Base-by-base conservation (phyloP, 2,797 vertebrate species). In the Sphenodon punctatus region DNA sequence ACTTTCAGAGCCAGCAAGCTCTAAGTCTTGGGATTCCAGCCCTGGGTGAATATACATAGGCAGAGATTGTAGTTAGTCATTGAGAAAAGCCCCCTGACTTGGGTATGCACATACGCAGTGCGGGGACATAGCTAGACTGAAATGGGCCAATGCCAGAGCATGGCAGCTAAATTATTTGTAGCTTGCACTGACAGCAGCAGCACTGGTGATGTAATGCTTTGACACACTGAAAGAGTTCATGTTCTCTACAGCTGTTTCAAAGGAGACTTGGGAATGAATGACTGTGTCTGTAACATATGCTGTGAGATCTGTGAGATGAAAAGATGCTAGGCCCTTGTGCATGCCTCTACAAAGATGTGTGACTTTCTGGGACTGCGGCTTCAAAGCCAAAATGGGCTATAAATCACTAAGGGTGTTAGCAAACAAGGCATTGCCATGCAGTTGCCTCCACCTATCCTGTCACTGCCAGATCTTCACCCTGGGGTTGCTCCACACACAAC, bases 81-180 rank as follows among this genome's bases (percentile, higher is more conserved):
- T 78, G 87, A 72, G 59, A 83, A 73, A 78, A 77, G 65, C 74
- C n/a, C n/a, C n/a, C n/a, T n/a, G n/a, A n/a, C n/a, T n/a, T n/a
- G n/a, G n/a, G n/a, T n/a, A n/a, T n/a, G n/a, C n/a, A n/a, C n/a
- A n/a, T n/a, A n/a, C n/a, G n/a, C n/a, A n/a, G n/a, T n/a, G n/a
- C n/a, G n/a, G n/a, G n/a, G n/a, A n/a, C n/a, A n/a, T 46, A n/a
- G 15, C 46, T 13, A 5, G 55, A 43, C 4, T 48, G 36, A 42
- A 14, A 25, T 1, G 1, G 4, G 36, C n/a, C 0, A 41, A 56
- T 67, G 63, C 41, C 32, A 45, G 32, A 73, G 7, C 3, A 8
- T n/a, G 59, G 56, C 60, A 51, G 36, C 25, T 30, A 16, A 60
- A 38, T 58, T 58, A 23, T 41, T 61, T 36, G 25, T 51, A 68